A percentile compares a stretch with the other conserved stretches of the same genome.
phyloP scores from a whole-genome alignment of 2,888 invertebrate species.

The Ophion slaviceki region DNA sequence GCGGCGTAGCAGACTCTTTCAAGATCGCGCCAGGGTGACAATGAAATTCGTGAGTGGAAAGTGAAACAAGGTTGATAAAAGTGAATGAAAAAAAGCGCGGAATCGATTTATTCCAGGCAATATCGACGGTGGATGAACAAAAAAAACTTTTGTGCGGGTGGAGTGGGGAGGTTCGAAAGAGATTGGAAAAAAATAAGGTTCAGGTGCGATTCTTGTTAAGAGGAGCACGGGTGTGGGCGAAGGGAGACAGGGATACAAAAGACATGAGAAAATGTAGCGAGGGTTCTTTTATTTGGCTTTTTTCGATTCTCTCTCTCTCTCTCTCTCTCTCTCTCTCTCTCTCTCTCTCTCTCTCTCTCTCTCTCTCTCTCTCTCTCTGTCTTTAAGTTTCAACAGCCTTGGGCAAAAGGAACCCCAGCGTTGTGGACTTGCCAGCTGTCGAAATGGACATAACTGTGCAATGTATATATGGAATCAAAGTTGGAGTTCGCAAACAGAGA shows the following conservation, averaged over 20 bases:
- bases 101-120: neutral
- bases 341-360: neutral
- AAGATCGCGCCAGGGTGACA: too few species aligned
- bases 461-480: slow-evolving; percentile 35
- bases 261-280: neutral
- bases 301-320: neutral
- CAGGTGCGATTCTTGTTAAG: neutral
- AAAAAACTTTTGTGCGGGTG: neutral
- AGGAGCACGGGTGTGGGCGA: neutral
- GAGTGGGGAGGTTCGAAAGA: neutral
- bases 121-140: neutral
- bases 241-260: neutral
- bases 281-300: slow-evolving; percentile 24
- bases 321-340: neutral
- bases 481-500: slow-evolving; percentile 36
- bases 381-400: slow-evolving; percentile 11
- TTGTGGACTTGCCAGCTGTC: slow-evolving; percentile 40
- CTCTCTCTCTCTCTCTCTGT: neutral
- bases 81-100: neutral
- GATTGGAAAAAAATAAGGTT: neutral
- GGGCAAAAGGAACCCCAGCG: neutral
- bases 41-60: neutral
- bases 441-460: slow-evolving; percentile 54
- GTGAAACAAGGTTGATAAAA: neutral
- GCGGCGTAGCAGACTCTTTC: too few species aligned